These are phyloP conservation scores for Lasioglossum zephyrum DNA, from an alignment of 2,888 invertebrate species.

Conservation along the genomic window DNA sequence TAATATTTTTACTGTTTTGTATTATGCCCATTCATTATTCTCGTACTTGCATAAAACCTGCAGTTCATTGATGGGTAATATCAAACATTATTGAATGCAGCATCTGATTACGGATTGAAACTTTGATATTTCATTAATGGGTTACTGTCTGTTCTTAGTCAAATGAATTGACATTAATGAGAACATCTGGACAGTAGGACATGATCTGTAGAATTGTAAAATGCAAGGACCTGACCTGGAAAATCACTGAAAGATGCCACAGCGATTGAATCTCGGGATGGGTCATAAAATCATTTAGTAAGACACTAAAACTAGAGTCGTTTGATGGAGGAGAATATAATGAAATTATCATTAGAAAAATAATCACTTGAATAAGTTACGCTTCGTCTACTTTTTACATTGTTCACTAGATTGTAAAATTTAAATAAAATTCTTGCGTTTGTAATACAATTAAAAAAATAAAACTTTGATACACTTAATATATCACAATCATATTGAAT, in stretches of 20 bases:
- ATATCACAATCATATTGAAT: too few species aligned
- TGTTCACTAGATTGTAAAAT: too few species aligned
- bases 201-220: neutral
- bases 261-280: neutral
- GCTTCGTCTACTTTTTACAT: too few species aligned
- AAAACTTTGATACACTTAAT: neutral
- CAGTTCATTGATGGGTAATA: neutral
- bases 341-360: neutral
- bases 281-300: neutral
- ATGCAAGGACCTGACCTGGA: neutral
- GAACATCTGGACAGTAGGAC: too few species aligned
- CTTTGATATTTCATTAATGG: conserved; percentile 1
- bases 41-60: neutral
- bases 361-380: too few species aligned
- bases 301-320: neutral
- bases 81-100: neutral
- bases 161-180: neutral
- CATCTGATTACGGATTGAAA: neutral
- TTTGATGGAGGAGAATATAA: neutral
- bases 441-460: neutral
- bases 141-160: neutral
- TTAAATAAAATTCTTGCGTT: too few species aligned
- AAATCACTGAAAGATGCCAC: neutral
- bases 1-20: neutral
- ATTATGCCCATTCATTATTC: neutral